phyloP scores from a whole-genome alignment of 2,888 invertebrate species.

The Myathropa florea region DNA sequence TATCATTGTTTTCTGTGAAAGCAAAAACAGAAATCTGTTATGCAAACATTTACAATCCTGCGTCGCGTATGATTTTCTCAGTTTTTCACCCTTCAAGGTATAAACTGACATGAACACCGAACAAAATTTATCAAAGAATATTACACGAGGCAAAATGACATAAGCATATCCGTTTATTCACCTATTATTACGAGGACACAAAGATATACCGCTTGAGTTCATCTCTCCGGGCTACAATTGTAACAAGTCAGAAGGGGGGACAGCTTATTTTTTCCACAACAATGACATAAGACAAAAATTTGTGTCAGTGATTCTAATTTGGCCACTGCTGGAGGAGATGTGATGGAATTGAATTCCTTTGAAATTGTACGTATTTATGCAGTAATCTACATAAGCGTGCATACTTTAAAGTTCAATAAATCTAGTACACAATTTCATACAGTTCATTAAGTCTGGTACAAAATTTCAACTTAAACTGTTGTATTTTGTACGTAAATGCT shows the following conservation, averaged over 20 bases:
- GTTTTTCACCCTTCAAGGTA: constrained; percentile 47
- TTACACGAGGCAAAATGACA: background rate
- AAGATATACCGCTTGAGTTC: constrained; percentile 33
- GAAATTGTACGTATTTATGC: too few species aligned
- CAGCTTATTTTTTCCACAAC: background rate
- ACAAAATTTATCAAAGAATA: constrained; percentile 33
- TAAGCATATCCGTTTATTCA: background rate
- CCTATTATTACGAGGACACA: too few species aligned
- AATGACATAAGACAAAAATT: background rate
- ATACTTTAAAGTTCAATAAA: too few species aligned
- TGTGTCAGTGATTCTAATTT: background rate
- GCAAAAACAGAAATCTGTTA: constrained; percentile 46
- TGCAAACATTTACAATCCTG: constrained; percentile 40
- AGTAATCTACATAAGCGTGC: too few species aligned
- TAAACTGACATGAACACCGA: constrained; percentile 15
- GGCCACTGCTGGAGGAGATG: too few species aligned
- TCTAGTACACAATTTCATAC: too few species aligned
- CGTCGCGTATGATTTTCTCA: constrained; percentile 26
- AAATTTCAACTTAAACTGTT: too few species aligned
- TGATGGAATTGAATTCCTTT: too few species aligned
- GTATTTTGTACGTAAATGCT: too few species aligned
- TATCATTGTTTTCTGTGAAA: constrained; percentile 50
- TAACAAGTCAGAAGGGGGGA: constrained; percentile 9
- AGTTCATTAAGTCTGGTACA: too few species aligned
- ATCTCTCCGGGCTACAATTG: constrained; percentile 31